Conservation (phyloP, 2,888 invertebrate genomes). For the Atrina japonica region DNA sequence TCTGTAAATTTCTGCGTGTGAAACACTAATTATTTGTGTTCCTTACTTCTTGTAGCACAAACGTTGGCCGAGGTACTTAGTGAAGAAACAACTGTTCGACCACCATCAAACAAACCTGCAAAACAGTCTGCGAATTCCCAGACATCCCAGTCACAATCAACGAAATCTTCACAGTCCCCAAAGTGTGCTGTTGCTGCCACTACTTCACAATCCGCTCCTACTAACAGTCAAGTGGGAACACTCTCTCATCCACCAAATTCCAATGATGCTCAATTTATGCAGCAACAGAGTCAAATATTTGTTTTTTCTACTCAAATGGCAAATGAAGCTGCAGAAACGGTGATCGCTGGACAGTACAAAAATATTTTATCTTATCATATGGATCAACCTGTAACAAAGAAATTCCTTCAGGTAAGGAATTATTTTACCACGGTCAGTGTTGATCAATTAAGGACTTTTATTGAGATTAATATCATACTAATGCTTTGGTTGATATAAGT, state of each 20-base stretch:
- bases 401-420: constrained; percentile 91
- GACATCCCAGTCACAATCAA: constrained; percentile 8
- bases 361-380: constrained; percentile 96
- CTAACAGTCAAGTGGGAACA: constrained; percentile 14
- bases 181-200: constrained; percentile 16
- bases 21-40: too few relatives aligned
- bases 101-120: constrained; percentile 7
- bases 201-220: constrained; percentile 17
- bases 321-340: constrained; percentile 96
- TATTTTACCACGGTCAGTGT: background rate
- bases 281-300: constrained; percentile 98
- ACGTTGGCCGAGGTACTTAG: constrained; percentile 26
- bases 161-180: constrained; percentile 36
- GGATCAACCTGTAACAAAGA: constrained; percentile 96
- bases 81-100: constrained; percentile 23
- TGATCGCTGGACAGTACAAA: constrained; percentile 92
- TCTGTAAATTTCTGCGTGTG: too few relatives aligned
- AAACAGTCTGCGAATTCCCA: background rate
- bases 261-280: constrained; percentile 79
- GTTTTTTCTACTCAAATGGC: constrained; percentile 97
- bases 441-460: background rate
- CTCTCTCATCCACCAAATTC: constrained; percentile 35
- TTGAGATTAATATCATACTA: too few relatives aligned
- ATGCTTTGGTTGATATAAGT: too few relatives aligned
- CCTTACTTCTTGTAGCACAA: constrained; percentile 19